phyloP scores from a whole-genome alignment of 2,113 vertebrate genomes.

The Pitta sordida region DNA sequence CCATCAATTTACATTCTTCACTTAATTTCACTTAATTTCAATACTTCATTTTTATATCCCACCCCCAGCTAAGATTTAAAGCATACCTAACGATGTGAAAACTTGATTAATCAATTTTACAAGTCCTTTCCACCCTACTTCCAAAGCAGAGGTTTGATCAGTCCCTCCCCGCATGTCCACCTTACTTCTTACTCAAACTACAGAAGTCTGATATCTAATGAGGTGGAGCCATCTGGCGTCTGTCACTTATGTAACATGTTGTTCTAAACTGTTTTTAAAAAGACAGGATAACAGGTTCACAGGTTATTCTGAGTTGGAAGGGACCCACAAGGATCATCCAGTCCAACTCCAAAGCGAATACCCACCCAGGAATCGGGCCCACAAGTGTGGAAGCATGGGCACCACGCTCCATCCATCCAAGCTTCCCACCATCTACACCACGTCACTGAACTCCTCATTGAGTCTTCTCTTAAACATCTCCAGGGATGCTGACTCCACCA shows the following conservation, averaged over 20 bases:
- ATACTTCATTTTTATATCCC: neutral
- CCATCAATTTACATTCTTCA: neutral
- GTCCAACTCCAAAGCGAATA: too few relatives aligned
- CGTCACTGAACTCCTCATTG: too few relatives aligned
- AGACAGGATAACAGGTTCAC: too few relatives aligned
- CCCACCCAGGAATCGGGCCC: too few relatives aligned
- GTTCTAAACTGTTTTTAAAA: neutral
- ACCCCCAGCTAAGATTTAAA: neutral
- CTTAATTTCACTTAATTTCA: neutral
- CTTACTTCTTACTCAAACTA: neutral
- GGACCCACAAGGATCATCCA: too few relatives aligned
- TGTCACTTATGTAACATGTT: neutral
- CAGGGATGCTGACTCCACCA: too few relatives aligned
- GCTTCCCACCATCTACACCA: too few relatives aligned
- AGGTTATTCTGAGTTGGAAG: too few relatives aligned
- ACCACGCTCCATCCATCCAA: too few relatives aligned
- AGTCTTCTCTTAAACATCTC: too few relatives aligned
- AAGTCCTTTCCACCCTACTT: neutral
- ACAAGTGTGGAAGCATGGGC: too few relatives aligned
- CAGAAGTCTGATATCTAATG: neutral
- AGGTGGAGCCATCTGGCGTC: constrained; percentile 57
- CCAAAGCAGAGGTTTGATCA: neutral
- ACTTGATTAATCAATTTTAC: neutral
- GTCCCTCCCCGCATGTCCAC: neutral
- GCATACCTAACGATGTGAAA: neutral